Conservation (phyloP, 1,140 invertebrate genomes). For the Sitophilus oryzae region DNA sequence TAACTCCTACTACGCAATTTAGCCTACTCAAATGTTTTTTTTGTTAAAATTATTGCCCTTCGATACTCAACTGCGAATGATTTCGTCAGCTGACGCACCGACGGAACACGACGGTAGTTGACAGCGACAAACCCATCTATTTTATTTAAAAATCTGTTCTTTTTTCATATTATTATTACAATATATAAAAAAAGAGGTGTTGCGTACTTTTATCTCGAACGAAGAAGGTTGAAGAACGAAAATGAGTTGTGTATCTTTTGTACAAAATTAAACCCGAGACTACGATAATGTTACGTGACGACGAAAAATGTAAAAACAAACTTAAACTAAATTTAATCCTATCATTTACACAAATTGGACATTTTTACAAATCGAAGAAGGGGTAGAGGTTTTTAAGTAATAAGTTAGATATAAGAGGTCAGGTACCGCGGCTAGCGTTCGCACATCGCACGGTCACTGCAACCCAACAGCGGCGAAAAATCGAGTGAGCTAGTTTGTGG, state of each 20-base stretch:
- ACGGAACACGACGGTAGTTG: constrained; percentile 7
- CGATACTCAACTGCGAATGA: constrained; percentile 18
- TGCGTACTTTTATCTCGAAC: too few species aligned
- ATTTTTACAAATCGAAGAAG: constrained; percentile 45
- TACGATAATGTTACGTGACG: constrained; percentile 15
- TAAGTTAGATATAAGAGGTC: constrained; percentile 41
- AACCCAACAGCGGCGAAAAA: constrained; percentile 27
- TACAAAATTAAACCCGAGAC: constrained; percentile 24
- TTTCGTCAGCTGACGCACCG: constrained; percentile 2
- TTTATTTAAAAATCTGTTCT: too few species aligned
- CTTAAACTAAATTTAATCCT: constrained; percentile 46
- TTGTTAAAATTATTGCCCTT: constrained; percentile 37
- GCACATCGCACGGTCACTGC: constrained; percentile 34
- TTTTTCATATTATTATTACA: constrained; percentile 2
- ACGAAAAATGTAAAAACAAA: constrained; percentile 29
- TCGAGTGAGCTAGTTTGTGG: constrained; percentile 39
- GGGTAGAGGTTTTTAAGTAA: constrained; percentile 37
- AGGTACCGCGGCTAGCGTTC: constrained; percentile 39
- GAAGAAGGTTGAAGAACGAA: constrained; percentile 21
- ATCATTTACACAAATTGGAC: constrained; percentile 46
- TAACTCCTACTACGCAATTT: constrained; percentile 30
- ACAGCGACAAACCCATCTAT: constrained; percentile 17
- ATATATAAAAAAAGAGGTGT: constrained; percentile 21
- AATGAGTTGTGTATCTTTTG: constrained; percentile 24
- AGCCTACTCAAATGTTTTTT: constrained; percentile 31